Evolutionary conservation across 2,888 invertebrate species (phyloP), one percentile per base, ranked within the genome.

Genomic region (Erebia aethiops): DNA sequence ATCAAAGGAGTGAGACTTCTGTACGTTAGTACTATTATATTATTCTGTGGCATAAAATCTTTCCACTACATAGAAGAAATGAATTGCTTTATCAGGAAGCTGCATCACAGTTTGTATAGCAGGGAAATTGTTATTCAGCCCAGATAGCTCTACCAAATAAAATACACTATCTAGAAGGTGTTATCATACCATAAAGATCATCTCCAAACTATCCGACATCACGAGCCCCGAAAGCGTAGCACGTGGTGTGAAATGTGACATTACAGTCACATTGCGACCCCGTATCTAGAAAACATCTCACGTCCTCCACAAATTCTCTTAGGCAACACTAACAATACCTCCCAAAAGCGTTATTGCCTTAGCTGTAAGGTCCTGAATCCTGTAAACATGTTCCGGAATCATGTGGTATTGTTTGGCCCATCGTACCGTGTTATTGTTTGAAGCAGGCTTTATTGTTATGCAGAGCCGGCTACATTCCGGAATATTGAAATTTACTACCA

Each of bases 371-470:
- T 41, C 51, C 18, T 67, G 14, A 64, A 11, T 65, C 43, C 51
- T 46, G 13, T 63, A 11, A 54, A 26, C 11, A 10, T 46, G 41
- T 41, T 14, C 26, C 3, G 8, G n/a, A 10, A 21, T 54, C 51
- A 41, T 56, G 10, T 41, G 54, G 10, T 21, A 41, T 14, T 58
- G 21, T 67, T 43, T 26, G 18, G 63, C 61, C 64, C 56, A 56
- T 35, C n/a, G 74, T 71, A 70, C 72, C 71, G 69, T 76, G 79
- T 77, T 79, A 76, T 78, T 78, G 76, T 79, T 78, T 74, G 72
- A 72, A 72, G 66, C 69, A 72, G 67, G 71, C 74, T 73, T 75
- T 72, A 78, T 78, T 79, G 76, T 77, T 75, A 78, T 78, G 77
- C 78, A 74, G 71, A 71, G 77, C 73, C 74, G 71, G 75, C 74